A percentile compares a stretch with the other conserved stretches of the same genome.
These are phyloP conservation scores for Chloroceryle amazona DNA, from an alignment of 2,797 vertebrate species.

Conservation along the genomic window DNA sequence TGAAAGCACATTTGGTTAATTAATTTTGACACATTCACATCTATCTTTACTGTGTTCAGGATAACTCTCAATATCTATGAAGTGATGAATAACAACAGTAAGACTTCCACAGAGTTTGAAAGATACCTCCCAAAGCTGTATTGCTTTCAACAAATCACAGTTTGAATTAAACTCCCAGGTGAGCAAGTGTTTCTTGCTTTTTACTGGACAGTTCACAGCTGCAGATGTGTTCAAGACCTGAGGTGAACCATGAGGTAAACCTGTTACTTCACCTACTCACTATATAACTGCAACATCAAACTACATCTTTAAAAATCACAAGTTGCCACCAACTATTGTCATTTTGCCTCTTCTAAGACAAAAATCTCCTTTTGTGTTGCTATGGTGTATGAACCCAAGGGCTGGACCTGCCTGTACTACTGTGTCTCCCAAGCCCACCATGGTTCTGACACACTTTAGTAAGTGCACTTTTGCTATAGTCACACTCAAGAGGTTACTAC, in stretches of 20 bases:
- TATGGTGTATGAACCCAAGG: not conserved
- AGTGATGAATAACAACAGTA: not conserved
- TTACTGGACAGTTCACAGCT: not conserved
- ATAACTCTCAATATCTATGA: not conserved
- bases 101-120: not conserved
- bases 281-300: not conserved
- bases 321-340: not conserved
- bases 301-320: not conserved
- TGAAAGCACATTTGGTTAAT: not conserved
- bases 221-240: not conserved
- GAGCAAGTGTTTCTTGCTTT: not conserved
- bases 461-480: not conserved
- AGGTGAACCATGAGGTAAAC: not conserved
- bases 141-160: not conserved
- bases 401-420: too few relatives aligned
- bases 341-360: not conserved
- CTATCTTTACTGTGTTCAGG: not conserved
- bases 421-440: rapidly evolving
- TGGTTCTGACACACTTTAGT: not conserved
- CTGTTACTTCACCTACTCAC: not conserved
- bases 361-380: not conserved
- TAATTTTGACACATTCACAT: not conserved
- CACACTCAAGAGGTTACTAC: not conserved
- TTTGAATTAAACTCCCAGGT: not conserved
- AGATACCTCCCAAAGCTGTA: not conserved